Conservation (phyloP, 2,888 invertebrate species). For the Troglohyphantes excavatus region DNA sequence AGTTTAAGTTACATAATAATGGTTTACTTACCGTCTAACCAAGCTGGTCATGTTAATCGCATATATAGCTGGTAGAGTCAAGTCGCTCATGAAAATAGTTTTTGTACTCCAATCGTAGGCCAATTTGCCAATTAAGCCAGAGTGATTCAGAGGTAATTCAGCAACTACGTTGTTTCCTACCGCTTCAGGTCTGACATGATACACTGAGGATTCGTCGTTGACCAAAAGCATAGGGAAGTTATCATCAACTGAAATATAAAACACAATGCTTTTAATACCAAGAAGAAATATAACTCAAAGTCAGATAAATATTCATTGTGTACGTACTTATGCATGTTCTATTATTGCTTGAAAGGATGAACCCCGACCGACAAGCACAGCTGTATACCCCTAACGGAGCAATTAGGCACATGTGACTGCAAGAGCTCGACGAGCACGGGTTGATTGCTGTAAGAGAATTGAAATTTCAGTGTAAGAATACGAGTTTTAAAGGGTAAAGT, state of each 20-base stretch:
- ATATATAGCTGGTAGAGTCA: constrained; percentile 7
- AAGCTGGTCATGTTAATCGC: constrained; percentile 46
- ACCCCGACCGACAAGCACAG: constrained; percentile 91
- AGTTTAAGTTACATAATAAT: too few relatives aligned
- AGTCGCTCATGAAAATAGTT: constrained; percentile 21
- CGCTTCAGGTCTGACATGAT: constrained; percentile 15
- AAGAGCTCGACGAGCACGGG: constrained; percentile 87
- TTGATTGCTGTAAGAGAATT: constrained; percentile 83
- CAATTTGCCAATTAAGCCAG: constrained; percentile 11
- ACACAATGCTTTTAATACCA: neutral
- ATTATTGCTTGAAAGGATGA: constrained; percentile 83
- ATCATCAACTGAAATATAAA: constrained; percentile 31
- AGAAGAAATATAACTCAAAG: too few relatives aligned
- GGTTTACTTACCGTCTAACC: constrained; percentile 2
- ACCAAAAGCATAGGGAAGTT: constrained; percentile 15
- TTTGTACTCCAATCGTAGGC: constrained; percentile 37
- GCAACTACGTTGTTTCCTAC: constrained; percentile 10
- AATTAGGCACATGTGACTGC: constrained; percentile 91
- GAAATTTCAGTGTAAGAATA: too few relatives aligned
- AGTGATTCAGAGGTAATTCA: neutral
- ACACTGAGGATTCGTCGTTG: constrained; percentile 35
- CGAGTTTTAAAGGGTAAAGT: too few relatives aligned
- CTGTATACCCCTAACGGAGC: constrained; percentile 85
- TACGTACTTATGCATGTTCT: constrained; percentile 41
- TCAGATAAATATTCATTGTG: neutral